Evolutionary conservation across 2,888 invertebrate species (phyloP).

Genomic region (Lingula anatina): DNA sequence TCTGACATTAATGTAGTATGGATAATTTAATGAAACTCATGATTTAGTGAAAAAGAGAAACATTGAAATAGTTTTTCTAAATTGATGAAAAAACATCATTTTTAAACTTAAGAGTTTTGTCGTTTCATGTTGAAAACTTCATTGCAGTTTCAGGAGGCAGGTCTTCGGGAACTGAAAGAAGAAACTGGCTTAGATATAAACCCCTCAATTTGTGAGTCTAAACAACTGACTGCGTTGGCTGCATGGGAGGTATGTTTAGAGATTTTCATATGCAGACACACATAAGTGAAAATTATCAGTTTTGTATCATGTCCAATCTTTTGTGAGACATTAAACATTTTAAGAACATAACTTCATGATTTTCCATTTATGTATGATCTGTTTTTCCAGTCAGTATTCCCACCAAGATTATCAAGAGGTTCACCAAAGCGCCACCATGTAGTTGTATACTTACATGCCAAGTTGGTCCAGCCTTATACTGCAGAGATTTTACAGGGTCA

Average conservation of each 20-base stretch:
- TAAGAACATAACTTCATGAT: too few species aligned
- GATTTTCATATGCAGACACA: too few species aligned
- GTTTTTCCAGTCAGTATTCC: constrained; percentile 51
- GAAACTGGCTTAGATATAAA: constrained; percentile 50
- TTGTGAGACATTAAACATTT: too few species aligned
- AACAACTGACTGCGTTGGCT: constrained; percentile 19
- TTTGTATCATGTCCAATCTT: too few species aligned
- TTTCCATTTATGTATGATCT: constrained; percentile 10
- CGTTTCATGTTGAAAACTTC: too few species aligned
- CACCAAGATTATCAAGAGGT: constrained; percentile 48
- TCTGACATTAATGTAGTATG: too few species aligned
- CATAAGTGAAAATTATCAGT: too few species aligned
- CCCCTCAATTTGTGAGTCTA: constrained; percentile 20
- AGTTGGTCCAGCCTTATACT: constrained; percentile 23
- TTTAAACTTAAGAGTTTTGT: too few species aligned
- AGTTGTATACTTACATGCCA: constrained; percentile 50
- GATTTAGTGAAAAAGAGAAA: too few species aligned
- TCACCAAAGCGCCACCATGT: constrained; percentile 51
- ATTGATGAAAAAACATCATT: too few species aligned
- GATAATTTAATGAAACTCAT: too few species aligned
- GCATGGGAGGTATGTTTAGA: constrained; percentile 34
- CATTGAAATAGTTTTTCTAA: too few species aligned
- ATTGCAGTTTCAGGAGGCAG: constrained; percentile 46
- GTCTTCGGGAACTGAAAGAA: constrained; percentile 51
- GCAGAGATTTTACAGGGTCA: constrained; percentile 17